Conservation (phyloP, 2,888 invertebrate genomes). For the Clepsis dumicolana region DNA sequence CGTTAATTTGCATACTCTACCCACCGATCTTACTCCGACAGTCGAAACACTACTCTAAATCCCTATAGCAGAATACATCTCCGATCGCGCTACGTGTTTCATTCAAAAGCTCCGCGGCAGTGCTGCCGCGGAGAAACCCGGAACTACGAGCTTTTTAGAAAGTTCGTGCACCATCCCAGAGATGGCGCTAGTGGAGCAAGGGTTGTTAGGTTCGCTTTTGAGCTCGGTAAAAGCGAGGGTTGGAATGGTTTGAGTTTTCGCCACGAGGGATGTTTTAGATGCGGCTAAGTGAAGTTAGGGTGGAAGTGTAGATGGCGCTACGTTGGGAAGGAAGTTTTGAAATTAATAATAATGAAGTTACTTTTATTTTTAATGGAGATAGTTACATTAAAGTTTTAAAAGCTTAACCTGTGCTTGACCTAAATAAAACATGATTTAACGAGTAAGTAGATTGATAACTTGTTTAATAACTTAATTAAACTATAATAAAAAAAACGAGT, state of each 20-base stretch:
- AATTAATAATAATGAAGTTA: no score
- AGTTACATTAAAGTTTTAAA: not conserved
- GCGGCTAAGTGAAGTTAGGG: constrained; percentile 47
- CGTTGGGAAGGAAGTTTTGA: constrained; percentile 3
- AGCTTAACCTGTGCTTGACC: not conserved
- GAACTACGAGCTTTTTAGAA: constrained; percentile 72
- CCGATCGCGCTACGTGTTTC: constrained; percentile 57
- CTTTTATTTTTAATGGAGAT: no score
- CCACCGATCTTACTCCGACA: constrained; percentile 56
- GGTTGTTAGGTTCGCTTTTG: constrained; percentile 53
- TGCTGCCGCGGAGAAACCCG: constrained; percentile 63
- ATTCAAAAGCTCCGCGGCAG: constrained; percentile 77
- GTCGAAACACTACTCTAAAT: constrained; percentile 63
- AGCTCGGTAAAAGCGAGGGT: constrained; percentile 57
- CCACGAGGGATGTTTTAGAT: constrained; percentile 51
- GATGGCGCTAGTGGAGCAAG: constrained; percentile 69
- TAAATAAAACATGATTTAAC: not conserved
- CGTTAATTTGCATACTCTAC: constrained; percentile 85
- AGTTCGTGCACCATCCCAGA: constrained; percentile 74
- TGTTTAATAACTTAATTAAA: constrained; percentile 1
- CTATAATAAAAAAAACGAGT: not conserved
- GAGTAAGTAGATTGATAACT: not conserved
- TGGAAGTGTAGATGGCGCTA: constrained; percentile 61
- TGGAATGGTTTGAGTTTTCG: constrained; percentile 55
- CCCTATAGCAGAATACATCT: constrained; percentile 54